Evolutionary conservation across 2,113 vertebrate genomes (phyloP), one percentile per base, ranked within the genome.

Genomic region (Cyanoramphus novaezelandiae): DNA sequence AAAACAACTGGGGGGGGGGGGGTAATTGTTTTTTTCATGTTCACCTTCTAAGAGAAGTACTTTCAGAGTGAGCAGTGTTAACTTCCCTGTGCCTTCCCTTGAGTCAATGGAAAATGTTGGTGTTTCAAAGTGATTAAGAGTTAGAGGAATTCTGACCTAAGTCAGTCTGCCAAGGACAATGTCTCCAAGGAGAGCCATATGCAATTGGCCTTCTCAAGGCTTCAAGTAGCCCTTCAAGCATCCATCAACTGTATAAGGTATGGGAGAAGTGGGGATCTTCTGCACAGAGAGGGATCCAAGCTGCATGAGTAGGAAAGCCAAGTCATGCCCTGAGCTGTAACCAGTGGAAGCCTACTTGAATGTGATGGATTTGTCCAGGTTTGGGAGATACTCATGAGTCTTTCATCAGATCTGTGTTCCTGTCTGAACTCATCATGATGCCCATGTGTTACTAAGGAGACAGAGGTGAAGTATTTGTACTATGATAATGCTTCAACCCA

Each of bases 161-260:
- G 12, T 75, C 47, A 37, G 46, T 33, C 31, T 69, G 21, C 27
- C 0, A 1, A 75, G n/a, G 29, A 62, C 13, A 25, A 27, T 67
- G 50, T 86, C 24, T 67, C 17, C 29, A 67, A 21, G 17, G 44
- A 60, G 28, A 67, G 5, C 19, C 52, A 17, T 10, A 13, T 44
- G 49, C 39, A 90, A 7, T 41, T 46, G 43, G 3, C n/a, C 5
- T 68, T 5, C 46, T 70, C 15, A 41, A 43, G n/a, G 13, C 17
- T 92, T 81, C 28, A 53, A 3, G 0, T 3, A 69, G 21, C 24
- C 19, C 20, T 64, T 14, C n/a, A 29, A 91, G 23, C 20, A 67
- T 6, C 18, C 20, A 60, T 68, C 47, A 37, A 0, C 0, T 23
- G 3, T 35, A 4, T 18, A 55, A 57, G 29, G 17, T 29, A 41